Percentiles rank a stretch among this genome's conserved stretches.
phyloP scores from a whole-genome alignment of 2,113 vertebrate genomes.

The Calyptomena viridis region DNA sequence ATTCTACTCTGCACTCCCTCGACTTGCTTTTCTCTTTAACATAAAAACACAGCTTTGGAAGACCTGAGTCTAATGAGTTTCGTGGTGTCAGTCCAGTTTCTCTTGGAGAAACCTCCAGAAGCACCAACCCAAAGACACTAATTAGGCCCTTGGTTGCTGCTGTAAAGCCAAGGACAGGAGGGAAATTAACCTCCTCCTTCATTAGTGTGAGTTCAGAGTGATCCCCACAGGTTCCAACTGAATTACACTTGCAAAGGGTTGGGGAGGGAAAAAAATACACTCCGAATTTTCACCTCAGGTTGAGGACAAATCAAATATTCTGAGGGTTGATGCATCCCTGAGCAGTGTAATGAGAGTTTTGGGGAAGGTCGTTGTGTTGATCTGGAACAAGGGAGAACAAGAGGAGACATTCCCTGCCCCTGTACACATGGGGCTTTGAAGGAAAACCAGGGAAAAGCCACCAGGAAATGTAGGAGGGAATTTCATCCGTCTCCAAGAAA shows the following conservation, averaged over 20 bases:
- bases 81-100: not conserved
- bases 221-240: not conserved
- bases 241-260: not conserved
- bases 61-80: slow-evolving; percentile 24
- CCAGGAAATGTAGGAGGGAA: not conserved
- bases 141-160: slow-evolving; percentile 42
- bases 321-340: not conserved
- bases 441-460: not conserved
- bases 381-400: not conserved
- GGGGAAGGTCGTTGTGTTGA: not conserved
- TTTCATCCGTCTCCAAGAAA: not conserved
- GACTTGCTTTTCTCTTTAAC: not conserved
- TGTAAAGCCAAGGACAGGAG: slow-evolving; percentile 29
- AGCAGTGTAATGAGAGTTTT: not conserved
- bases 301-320: slow-evolving; percentile 15
- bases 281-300: not conserved
- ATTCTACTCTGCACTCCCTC: slow-evolving; percentile 12
- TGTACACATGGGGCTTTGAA: not conserved
- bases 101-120: slow-evolving; percentile 20
- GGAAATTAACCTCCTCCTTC: slow-evolving; percentile 32
- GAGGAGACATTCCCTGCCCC: not conserved
- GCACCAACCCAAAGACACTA: slow-evolving; percentile 40
- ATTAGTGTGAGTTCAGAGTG: not conserved
- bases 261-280: not conserved
- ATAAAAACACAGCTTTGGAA: not conserved